Conservation (phyloP, 1,140 invertebrate genomes). For the Eubasilissa regina region DNA sequence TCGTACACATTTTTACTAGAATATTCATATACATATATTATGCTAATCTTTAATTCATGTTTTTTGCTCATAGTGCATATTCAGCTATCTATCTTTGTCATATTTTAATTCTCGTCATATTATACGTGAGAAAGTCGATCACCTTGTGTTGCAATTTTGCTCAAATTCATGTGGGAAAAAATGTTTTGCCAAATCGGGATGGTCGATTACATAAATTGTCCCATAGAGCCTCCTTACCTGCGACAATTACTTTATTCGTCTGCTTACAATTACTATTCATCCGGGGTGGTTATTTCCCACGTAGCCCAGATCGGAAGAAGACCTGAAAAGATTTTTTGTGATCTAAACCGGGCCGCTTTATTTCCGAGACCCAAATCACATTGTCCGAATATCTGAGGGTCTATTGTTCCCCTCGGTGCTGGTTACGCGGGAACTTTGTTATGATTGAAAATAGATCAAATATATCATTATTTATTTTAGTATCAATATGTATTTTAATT, state of each 20-base stretch:
- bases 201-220: not conserved
- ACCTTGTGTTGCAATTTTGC: too few relatives aligned
- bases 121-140: too few relatives aligned
- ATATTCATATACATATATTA: too few relatives aligned
- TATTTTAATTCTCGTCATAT: too few relatives aligned
- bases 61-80: too few relatives aligned
- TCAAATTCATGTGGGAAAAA: slow-evolving; percentile 14
- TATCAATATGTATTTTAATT: not conserved
- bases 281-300: slow-evolving; percentile 43
- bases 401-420: slow-evolving; percentile 10
- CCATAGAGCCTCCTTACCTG: slow-evolving; percentile 5
- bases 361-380: slow-evolving; percentile 41
- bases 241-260: slow-evolving; percentile 1
- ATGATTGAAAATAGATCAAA: slow-evolving; percentile 14
- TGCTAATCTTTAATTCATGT: too few relatives aligned
- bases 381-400: not conserved
- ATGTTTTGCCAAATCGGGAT: not conserved
- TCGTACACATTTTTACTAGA: too few relatives aligned
- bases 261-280: not conserved
- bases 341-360: slow-evolving; percentile 38
- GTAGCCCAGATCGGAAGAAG: slow-evolving; percentile 47
- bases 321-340: slow-evolving; percentile 47
- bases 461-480: not conserved
- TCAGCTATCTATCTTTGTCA: too few relatives aligned
- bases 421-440: slow-evolving; percentile 22